A percentile compares a stretch with the other conserved stretches of the same genome.
Conservation (phyloP, 1,140 invertebrate genomes). For the Pygmarrhopalites habei region DNA sequence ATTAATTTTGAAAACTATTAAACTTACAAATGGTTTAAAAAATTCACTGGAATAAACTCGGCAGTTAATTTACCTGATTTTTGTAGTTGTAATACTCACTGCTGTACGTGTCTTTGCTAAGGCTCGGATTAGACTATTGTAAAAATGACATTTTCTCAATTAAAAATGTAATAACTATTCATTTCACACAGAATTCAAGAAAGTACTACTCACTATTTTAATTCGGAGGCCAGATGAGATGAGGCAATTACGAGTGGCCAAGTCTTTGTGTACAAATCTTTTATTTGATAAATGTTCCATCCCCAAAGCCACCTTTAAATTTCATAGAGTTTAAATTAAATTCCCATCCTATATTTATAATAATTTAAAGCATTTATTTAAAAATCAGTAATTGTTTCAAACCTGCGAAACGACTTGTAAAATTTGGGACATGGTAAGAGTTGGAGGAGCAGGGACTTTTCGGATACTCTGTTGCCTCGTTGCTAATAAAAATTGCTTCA, state of each 20-base stretch:
- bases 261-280: conserved; percentile 73
- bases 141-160: no score
- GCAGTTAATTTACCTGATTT: conserved; percentile 60
- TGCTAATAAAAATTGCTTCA: conserved; percentile 85
- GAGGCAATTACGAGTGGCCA: conserved; percentile 88
- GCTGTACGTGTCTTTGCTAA: conserved; percentile 75
- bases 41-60: background rate
- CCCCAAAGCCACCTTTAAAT: conserved; percentile 66
- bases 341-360: background rate
- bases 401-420: conserved; percentile 67
- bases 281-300: conserved; percentile 71
- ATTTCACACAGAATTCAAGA: no score
- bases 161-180: no score
- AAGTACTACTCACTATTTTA: no score
- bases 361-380: background rate
- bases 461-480: conserved; percentile 55
- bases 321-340: no score
- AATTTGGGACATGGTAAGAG: conserved; percentile 62
- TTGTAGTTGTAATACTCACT: conserved; percentile 74
- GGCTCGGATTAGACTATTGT: conserved; percentile 67
- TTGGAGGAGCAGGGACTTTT: conserved; percentile 51
- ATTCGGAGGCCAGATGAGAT: conserved; percentile 72
- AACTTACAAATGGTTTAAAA: no score
- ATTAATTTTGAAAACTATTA: no score
- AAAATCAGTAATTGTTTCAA: background rate